Conservation (phyloP, 2,113 vertebrate genomes). For the Eclectus roratus region DNA sequence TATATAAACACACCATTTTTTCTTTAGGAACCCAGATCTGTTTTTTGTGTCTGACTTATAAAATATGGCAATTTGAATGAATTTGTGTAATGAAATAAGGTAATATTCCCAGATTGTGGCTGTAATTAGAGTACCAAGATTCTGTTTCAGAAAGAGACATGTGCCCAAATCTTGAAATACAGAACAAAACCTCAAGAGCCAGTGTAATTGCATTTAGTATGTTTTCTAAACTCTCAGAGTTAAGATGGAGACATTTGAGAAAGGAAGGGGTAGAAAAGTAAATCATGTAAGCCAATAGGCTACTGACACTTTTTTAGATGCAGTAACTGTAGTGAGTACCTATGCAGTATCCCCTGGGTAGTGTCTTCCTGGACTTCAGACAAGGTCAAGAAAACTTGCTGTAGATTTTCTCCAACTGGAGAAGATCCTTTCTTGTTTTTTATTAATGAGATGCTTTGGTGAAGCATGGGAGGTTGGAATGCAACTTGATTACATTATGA, state of each 20-base stretch:
- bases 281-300: neutral
- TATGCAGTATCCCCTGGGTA: neutral
- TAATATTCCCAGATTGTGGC: neutral
- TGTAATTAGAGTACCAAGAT: neutral
- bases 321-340: neutral
- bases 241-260: neutral
- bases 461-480: neutral
- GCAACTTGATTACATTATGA: neutral
- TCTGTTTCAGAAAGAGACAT: neutral
- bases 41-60: neutral
- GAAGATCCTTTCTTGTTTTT: neutral
- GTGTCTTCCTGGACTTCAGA: neutral
- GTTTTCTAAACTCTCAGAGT: neutral
- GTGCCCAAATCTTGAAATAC: neutral
- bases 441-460: neutral
- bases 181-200: neutral
- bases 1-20: neutral
- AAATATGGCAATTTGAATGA: neutral
- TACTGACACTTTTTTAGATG: neutral
- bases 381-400: neutral
- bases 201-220: neutral
- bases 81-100: neutral
- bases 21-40: neutral
- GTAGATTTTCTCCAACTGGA: neutral
- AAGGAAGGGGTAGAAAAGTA: neutral